Conservation (phyloP, 2,797 vertebrate genomes). For the Protosalanx chinensis region DNA sequence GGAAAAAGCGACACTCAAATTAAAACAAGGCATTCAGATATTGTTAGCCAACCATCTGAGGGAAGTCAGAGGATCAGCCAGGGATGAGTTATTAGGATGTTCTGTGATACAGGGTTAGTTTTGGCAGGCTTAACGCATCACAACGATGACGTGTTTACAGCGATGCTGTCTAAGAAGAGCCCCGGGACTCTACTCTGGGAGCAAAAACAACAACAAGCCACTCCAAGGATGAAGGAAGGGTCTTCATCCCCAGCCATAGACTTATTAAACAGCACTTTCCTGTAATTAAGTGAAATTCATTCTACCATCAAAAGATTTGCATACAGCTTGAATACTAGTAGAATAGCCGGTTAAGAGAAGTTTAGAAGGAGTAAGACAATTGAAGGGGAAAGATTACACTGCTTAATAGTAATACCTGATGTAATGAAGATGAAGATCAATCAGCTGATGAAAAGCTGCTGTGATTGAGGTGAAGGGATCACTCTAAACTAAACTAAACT, state of each 20-base stretch:
- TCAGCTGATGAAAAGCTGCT: too few species aligned
- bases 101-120: constrained; percentile 33
- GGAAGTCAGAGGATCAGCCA: constrained; percentile 37
- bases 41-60: constrained; percentile 39
- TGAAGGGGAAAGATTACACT: neutral
- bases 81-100: constrained; percentile 41
- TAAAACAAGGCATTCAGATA: constrained; percentile 38
- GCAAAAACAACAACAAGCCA: constrained; percentile 17
- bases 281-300: constrained; percentile 5
- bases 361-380: neutral
- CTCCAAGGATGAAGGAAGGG: neutral
- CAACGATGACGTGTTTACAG: constrained; percentile 39
- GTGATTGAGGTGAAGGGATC: too few species aligned
- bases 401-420: too few species aligned
- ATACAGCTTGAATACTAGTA: neutral
- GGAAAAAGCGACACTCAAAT: constrained; percentile 26
- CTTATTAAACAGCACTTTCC: neutral
- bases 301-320: constrained; percentile 1
- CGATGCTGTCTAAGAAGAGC: constrained; percentile 28
- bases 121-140: constrained; percentile 21
- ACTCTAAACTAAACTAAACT: too few species aligned
- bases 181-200: neutral
- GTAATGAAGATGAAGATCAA: too few species aligned
- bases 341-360: neutral
- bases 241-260: neutral